Evolutionary conservation across 2,113 vertebrate species (phyloP), one percentile per base, ranked within the genome.

Genomic region (Pteruthius melanotis): DNA sequence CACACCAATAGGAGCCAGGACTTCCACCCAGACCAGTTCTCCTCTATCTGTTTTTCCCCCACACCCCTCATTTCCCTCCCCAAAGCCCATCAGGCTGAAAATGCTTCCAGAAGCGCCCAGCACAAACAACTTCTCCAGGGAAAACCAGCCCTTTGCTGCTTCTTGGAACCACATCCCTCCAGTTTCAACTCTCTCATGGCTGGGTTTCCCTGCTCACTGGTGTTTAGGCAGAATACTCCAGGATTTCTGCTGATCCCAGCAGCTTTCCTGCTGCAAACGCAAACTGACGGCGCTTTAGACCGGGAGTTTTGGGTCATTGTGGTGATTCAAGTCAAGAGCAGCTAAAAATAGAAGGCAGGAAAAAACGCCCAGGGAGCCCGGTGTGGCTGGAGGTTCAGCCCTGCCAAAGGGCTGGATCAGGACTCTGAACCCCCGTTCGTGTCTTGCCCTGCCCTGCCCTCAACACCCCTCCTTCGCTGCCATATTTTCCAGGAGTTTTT

Each of bases 271-370:
- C 26, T 1, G 40, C 31, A 79, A 92, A 79, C 0, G 2, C 70
- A 35, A 45, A 44, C 15, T 0, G 7, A 40, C 4, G 0, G 60
- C 0, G 0, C 65, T 81, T 57, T 14, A 59, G 53, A 30, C 53
- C 1, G 2, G 21, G 40, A 69, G 35, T 61, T 83, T 90, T 61
- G 70, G 87, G 69, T 76, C 79, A 69, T 0, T 35, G 87, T 83
- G 54, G 31, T 76, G 40, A 78, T 12, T 60, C 86, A 16, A 65
- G 72, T 33, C 9, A 33, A 69, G 11, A 92, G 71, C 26, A 11
- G 6, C 56, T 87, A 81, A 95, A 94, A 93, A 94, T n/a, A 95
- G 83, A 54, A 54, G 40, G 61, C 1, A 69, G 47, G 39, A 61
- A 76, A 45, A 61, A 49, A 33, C 6, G 24, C 40, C 54, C 78